Evolutionary conservation across 1,140 invertebrate species (phyloP).

Genomic region (Papilio polyxenes): DNA sequence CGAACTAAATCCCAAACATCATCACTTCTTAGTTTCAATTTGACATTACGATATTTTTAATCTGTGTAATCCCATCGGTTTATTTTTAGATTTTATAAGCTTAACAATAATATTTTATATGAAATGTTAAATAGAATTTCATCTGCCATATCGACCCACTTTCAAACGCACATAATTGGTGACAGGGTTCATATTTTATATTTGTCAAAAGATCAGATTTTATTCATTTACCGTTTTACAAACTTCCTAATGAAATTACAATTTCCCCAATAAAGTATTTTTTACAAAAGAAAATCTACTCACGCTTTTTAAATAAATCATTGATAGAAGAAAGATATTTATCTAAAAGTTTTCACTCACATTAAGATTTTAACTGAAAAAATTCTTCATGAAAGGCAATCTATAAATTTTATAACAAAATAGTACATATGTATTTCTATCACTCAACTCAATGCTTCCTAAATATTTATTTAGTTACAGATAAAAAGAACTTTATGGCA

Average conservation of each 20-base stretch:
- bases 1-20: constrained; percentile 51
- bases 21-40: constrained; percentile 32
- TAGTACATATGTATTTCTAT: neutral
- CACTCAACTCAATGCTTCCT: constrained; percentile 22
- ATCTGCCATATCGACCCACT: constrained; percentile 29
- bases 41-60: constrained; percentile 43
- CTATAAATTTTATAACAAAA: constrained; percentile 18
- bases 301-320: constrained; percentile 30
- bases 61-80: constrained; percentile 7
- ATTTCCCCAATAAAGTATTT: constrained; percentile 32
- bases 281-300: constrained; percentile 36
- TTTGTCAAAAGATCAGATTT: constrained; percentile 68
- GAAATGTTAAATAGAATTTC: constrained; percentile 30
- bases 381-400: neutral
- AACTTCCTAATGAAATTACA: constrained; percentile 41
- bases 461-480: neutral
- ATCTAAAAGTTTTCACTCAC: constrained; percentile 33
- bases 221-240: constrained; percentile 48
- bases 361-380: constrained; percentile 14
- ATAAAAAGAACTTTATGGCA: neutral
- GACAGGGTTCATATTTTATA: constrained; percentile 75
- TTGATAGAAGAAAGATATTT: constrained; percentile 37
- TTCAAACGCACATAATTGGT: constrained; percentile 73
- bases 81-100: constrained; percentile 36
- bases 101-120: constrained; percentile 37